Evolutionary conservation across 2,797 vertebrate genomes (phyloP).

Genomic region (Threskiornis aethiopicus): DNA sequence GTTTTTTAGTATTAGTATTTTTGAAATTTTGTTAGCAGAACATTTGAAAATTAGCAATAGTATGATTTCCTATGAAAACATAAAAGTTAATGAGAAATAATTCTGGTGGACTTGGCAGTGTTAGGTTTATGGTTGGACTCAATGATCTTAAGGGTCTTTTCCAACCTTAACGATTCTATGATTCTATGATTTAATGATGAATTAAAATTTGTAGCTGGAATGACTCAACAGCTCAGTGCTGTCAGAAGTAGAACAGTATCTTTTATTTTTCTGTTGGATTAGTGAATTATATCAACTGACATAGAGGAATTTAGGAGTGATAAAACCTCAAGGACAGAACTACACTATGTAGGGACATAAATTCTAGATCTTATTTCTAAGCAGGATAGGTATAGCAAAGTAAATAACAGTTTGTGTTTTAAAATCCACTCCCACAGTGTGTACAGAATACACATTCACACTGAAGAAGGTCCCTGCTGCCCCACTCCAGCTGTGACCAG

Average conservation of each 20-base stretch:
- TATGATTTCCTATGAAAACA: background rate
- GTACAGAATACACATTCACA: background rate
- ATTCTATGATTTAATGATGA: background rate
- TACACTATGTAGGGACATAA: background rate
- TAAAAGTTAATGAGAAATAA: background rate
- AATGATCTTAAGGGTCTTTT: background rate
- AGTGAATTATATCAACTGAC: background rate
- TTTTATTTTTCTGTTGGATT: background rate
- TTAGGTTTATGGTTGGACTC: background rate
- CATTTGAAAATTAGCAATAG: background rate
- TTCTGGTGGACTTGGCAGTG: background rate
- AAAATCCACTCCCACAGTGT: background rate
- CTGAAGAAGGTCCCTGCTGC: background rate
- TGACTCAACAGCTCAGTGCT: background rate
- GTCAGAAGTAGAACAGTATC: background rate
- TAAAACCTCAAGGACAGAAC: background rate
- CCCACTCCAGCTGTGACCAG: fast-evolving
- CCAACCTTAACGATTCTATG: background rate
- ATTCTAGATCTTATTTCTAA: background rate
- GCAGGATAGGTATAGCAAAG: background rate
- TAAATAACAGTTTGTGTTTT: background rate
- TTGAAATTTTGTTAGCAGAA: background rate
- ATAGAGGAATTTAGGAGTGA: background rate
- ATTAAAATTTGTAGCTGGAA: background rate
- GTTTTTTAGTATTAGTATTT: background rate